These are phyloP conservation scores for Eubasilissa regina DNA, from an alignment of 1,140 invertebrate genomes.

Conservation along the genomic window DNA sequence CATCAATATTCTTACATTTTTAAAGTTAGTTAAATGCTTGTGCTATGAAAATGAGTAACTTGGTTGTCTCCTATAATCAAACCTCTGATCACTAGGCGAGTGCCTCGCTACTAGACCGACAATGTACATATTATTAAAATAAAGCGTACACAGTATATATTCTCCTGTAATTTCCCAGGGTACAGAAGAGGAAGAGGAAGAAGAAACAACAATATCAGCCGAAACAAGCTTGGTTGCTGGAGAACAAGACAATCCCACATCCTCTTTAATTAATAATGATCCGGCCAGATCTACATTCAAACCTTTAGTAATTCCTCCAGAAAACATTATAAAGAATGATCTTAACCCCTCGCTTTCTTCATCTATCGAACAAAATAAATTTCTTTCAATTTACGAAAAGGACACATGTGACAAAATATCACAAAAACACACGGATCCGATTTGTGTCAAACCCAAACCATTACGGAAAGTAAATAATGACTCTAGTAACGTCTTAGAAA, in stretches of 20 bases:
- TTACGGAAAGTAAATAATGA: constrained; percentile 38
- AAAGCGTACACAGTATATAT: too few species aligned
- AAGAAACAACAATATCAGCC: constrained; percentile 72
- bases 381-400: constrained; percentile 43
- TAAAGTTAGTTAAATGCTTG: too few species aligned
- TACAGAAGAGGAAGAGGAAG: constrained; percentile 70
- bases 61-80: too few species aligned
- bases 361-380: constrained; percentile 15
- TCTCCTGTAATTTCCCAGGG: constrained; percentile 62
- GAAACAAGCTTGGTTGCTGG: constrained; percentile 64
- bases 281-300: constrained; percentile 24
- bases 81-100: too few species aligned
- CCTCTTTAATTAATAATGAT: constrained; percentile 52
- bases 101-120: too few species aligned
- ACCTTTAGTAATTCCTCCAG: constrained; percentile 30
- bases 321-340: constrained; percentile 38
- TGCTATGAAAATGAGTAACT: too few species aligned
- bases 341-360: not conserved
- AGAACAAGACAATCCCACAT: constrained; percentile 39
- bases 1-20: too few species aligned
- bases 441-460: constrained; percentile 52
- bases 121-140: too few species aligned
- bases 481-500: not conserved
- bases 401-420: constrained; percentile 16
- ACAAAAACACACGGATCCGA: constrained; percentile 7